Evolutionary conservation across 2,888 invertebrate genomes (phyloP).

Genomic region (Polydrusus cervinus): DNA sequence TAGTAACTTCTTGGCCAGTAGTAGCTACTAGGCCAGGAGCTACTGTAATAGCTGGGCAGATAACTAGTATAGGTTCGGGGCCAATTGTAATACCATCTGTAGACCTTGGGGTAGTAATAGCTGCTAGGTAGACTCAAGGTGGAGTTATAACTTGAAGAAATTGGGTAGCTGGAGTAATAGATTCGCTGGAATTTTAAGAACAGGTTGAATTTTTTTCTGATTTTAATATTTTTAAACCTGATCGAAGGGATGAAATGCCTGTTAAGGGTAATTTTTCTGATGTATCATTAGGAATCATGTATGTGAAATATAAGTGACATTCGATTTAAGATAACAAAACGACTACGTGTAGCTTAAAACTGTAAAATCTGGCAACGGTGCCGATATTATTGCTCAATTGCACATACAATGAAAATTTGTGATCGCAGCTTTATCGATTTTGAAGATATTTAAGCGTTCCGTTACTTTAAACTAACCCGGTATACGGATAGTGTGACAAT

Average conservation of each 20-base stretch:
- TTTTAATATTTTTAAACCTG: neutral
- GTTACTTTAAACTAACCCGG: too few species aligned
- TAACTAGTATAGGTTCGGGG: constrained; percentile 57
- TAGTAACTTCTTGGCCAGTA: constrained; percentile 58
- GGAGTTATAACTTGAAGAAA: constrained; percentile 56
- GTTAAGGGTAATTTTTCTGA: neutral
- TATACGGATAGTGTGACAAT: too few species aligned
- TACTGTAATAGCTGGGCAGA: constrained; percentile 31
- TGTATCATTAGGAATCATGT: neutral
- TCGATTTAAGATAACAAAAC: too few species aligned
- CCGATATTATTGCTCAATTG: too few species aligned
- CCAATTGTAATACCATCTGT: constrained; percentile 61
- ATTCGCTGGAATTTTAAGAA: constrained; percentile 58
- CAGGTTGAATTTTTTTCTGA: neutral
- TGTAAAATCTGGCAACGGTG: too few species aligned
- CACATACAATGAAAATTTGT: too few species aligned
- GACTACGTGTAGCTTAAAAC: too few species aligned
- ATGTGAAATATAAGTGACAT: too few species aligned
- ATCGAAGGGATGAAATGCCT: neutral
- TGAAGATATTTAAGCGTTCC: too few species aligned
- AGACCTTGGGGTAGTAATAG: constrained; percentile 58
- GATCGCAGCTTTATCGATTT: too few species aligned
- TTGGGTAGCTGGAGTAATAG: constrained; percentile 61
- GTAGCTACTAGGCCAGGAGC: constrained; percentile 48
- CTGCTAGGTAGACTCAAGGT: constrained; percentile 58